Conservation (phyloP, 64 coral and sea anemone genomes). For the Stylophora pistillata region DNA sequence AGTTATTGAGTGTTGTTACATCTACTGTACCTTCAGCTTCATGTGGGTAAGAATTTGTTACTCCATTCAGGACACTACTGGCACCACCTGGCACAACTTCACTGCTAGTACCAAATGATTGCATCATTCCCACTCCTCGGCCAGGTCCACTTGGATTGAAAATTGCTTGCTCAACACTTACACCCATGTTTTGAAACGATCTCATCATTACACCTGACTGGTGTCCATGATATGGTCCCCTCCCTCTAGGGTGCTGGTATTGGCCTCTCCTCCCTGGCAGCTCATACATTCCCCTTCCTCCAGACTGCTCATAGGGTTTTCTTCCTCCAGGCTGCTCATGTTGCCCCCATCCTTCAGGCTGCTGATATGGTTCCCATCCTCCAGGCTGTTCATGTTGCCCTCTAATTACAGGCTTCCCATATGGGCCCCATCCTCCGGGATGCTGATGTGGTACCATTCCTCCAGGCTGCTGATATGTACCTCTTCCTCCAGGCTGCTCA, state of each 20-base stretch:
- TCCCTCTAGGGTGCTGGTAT: too few relatives aligned
- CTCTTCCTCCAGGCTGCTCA: background rate
- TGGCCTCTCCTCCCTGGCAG: too few relatives aligned
- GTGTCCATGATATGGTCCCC: background rate
- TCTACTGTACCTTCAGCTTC: background rate
- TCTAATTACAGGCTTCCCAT: too few relatives aligned
- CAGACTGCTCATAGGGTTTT: too few relatives aligned
- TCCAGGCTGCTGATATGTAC: background rate
- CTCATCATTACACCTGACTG: background rate
- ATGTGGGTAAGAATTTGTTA: background rate
- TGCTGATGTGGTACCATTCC: too few relatives aligned
- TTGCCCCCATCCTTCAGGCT: too few relatives aligned
- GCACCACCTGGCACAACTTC: background rate
- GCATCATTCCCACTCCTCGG: background rate
- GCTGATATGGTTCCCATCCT: too few relatives aligned
- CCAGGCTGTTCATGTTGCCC: too few relatives aligned
- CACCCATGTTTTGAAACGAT: background rate
- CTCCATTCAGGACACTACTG: conserved; percentile 13
- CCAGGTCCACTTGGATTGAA: conserved; percentile 39
- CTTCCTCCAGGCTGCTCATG: too few relatives aligned
- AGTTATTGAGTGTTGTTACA: background rate
- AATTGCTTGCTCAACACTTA: conserved; percentile 5
- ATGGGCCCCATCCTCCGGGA: too few relatives aligned
- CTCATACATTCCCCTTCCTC: too few relatives aligned
- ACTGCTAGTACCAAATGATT: background rate